Evolutionary conservation across 2,888 invertebrate species (phyloP).

Genomic region (Tromatobia lineatoria): DNA sequence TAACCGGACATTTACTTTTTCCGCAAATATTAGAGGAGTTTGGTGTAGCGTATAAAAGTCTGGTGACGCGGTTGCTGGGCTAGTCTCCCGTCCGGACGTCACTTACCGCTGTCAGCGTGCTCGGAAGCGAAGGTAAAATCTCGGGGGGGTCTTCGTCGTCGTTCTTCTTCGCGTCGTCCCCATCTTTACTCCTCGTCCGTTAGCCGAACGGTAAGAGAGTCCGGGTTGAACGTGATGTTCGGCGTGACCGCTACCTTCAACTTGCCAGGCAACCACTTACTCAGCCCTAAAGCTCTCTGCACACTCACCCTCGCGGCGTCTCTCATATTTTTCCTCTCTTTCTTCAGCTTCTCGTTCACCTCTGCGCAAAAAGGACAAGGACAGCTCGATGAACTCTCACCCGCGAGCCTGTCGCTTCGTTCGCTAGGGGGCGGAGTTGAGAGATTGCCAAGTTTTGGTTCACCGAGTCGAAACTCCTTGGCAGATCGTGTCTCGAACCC

Average conservation of each 20-base stretch:
- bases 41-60: slow-evolving; percentile 25
- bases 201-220: slow-evolving; percentile 39
- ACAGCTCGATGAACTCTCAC: slow-evolving; percentile 45
- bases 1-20: slow-evolving; percentile 67
- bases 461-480: slow-evolving; percentile 34
- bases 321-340: slow-evolving; percentile 54
- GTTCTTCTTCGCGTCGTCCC: slow-evolving; percentile 36
- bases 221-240: slow-evolving; percentile 54
- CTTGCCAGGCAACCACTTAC: slow-evolving; percentile 69
- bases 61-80: slow-evolving; percentile 23
- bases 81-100: slow-evolving; percentile 67
- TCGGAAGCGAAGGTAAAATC: slow-evolving; percentile 66
- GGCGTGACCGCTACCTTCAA: slow-evolving; percentile 70
- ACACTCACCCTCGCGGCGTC: slow-evolving; percentile 37
- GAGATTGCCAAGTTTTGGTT: slow-evolving; percentile 73
- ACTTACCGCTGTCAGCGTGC: slow-evolving; percentile 70
- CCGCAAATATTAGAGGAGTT: slow-evolving; percentile 64
- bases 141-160: slow-evolving; percentile 57
- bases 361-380: slow-evolving; percentile 29
- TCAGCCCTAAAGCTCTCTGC: slow-evolving; percentile 57
- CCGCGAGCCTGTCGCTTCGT: slow-evolving; percentile 27
- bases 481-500: slow-evolving; percentile 14
- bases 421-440: slow-evolving; percentile 22
- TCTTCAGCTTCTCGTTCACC: slow-evolving; percentile 33
- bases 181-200: slow-evolving; percentile 23